Evolutionary conservation across 2,113 vertebrate species (phyloP).

Genomic region (Oxygymnocypris stewartii): DNA sequence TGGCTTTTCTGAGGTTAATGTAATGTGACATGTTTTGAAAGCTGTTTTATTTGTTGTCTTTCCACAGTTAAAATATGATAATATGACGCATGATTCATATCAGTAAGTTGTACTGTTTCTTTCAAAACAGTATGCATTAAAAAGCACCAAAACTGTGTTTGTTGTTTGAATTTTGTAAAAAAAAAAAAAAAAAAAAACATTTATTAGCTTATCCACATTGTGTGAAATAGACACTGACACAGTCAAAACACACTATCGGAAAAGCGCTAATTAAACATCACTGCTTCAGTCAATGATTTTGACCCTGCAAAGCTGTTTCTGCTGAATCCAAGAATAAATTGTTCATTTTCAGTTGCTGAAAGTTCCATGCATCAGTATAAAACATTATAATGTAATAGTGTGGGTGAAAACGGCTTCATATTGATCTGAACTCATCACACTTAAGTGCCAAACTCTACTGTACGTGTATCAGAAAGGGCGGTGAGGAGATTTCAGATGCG

Average conservation of each 20-base stretch:
- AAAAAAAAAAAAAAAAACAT: too few species aligned
- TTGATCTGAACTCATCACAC: not conserved
- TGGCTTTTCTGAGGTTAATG: too few species aligned
- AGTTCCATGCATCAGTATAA: not conserved
- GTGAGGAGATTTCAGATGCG: not conserved
- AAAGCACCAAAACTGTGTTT: too few species aligned
- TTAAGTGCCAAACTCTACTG: not conserved
- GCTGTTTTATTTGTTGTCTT: too few species aligned
- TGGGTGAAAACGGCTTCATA: not conserved
- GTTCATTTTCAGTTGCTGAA: not conserved
- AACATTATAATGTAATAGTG: not conserved
- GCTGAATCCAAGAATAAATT: not conserved
- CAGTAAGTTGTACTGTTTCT: too few species aligned
- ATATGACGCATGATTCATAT: too few species aligned
- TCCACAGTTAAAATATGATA: too few species aligned
- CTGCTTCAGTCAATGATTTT: not conserved
- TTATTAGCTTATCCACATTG: not conserved
- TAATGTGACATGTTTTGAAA: too few species aligned
- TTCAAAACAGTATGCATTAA: too few species aligned
- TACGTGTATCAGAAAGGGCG: not conserved
- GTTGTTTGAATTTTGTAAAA: too few species aligned
- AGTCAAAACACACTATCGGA: not conserved
- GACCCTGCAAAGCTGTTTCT: not conserved
- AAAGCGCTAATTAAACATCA: not conserved
- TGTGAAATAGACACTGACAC: not conserved